Evolutionary conservation across 2,113 vertebrate genomes (phyloP).

Genomic region (Picathartes gymnocephalus): DNA sequence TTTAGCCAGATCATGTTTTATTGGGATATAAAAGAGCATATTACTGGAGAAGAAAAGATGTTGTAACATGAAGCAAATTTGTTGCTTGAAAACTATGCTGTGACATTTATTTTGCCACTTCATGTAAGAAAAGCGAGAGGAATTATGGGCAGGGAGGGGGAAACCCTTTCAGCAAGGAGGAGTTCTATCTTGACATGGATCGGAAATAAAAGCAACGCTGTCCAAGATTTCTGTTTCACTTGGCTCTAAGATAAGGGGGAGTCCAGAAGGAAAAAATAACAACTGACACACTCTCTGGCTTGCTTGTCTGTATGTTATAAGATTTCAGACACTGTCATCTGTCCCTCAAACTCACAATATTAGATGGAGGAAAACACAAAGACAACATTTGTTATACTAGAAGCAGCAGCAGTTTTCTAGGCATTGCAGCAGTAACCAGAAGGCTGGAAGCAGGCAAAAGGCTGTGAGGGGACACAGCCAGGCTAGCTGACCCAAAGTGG

Average conservation of each 20-base stretch:
- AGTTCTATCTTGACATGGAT: neutral
- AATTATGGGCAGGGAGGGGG: too few relatives aligned
- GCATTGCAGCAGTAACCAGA: neutral
- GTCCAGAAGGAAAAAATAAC: neutral
- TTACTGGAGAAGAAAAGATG: neutral
- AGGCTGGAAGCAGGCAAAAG: neutral
- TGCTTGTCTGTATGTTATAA: neutral
- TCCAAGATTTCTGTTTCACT: neutral
- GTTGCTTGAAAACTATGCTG: neutral
- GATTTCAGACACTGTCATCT: neutral
- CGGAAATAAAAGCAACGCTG: neutral
- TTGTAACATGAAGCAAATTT: neutral
- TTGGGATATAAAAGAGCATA: neutral
- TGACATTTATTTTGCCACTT: neutral
- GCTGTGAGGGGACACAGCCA: accelerated
- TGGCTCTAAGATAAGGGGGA: neutral
- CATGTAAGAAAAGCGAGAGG: neutral
- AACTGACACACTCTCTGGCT: neutral
- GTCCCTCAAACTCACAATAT: neutral
- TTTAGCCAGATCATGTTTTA: neutral
- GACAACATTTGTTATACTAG: neutral
- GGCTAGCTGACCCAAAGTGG: neutral
- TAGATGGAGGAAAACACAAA: neutral
- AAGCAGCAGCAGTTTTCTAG: neutral
- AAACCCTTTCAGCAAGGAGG: neutral